These are phyloP conservation scores for Oreonectes daqikongensis DNA, from an alignment of 2,797 vertebrate genomes.

Conservation along the genomic window DNA sequence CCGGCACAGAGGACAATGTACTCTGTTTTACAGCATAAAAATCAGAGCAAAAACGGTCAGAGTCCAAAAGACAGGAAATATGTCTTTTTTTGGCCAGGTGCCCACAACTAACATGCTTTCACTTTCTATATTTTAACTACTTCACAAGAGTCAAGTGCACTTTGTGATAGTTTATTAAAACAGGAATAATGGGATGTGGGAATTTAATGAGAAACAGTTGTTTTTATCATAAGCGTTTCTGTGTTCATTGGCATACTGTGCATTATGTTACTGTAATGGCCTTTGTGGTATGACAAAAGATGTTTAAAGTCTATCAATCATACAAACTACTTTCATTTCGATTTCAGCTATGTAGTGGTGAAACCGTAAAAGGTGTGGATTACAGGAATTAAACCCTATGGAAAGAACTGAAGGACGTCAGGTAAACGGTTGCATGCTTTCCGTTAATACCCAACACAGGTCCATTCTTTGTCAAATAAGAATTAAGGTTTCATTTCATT, in stretches of 20 bases:
- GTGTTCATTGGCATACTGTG: background rate
- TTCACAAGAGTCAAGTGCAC: conserved; percentile 47
- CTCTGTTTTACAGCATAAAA: background rate
- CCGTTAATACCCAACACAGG: conserved; percentile 10
- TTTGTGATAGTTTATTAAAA: conserved; percentile 30
- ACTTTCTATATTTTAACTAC: conserved; percentile 48
- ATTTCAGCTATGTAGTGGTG: background rate
- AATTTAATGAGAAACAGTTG: background rate
- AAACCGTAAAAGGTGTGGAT: conserved; percentile 47
- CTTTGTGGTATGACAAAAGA: background rate
- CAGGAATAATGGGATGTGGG: background rate
- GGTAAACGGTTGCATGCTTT: conserved; percentile 20
- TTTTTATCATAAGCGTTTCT: conserved; percentile 2
- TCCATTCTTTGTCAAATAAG: background rate
- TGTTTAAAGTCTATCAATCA: conserved; percentile 1
- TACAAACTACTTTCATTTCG: conserved; percentile 51
- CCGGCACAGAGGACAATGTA: background rate
- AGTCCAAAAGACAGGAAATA: conserved; percentile 1
- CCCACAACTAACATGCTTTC: conserved; percentile 26
- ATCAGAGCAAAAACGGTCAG: background rate
- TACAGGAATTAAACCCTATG: conserved; percentile 51
- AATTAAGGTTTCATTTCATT: conserved; percentile 14
- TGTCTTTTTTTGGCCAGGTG: background rate
- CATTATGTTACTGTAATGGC: background rate
- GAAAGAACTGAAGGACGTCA: conserved; percentile 26